Base-by-base conservation (phyloP, 2,797 vertebrate species). In the Pseudomugil gertrudae region DNA sequence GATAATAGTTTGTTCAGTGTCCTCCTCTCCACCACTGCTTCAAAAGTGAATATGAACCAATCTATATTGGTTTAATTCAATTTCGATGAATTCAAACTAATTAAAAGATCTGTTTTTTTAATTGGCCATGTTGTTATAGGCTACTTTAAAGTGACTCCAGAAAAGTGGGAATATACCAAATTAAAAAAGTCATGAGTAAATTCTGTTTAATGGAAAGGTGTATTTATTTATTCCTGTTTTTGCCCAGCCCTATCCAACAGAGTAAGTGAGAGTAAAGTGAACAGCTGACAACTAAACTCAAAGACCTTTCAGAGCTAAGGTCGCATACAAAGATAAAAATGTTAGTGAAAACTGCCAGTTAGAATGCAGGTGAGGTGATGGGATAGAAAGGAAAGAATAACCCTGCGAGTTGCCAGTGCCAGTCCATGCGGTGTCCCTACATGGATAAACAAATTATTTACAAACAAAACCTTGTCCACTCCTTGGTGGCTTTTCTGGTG, bases 391-490 rank as follows among this genome's bases (percentile, higher is more conserved):
- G 66, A 38, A 13, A 45, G 54, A 35, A 68, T 70, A 65, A 81
- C 53, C 58, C 61, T 72, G 79, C 54, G 63, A 10, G 62, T 76
- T 71, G 74, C 71, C 68, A 63, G 78, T 83, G 85, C 68, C 73
- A 84, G 76, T 73, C 64, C 79, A 89, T 92, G 91, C 89, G 73
- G 84, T 81, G 81, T 69, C 80, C 58, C 74, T 78, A 76, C 29
- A 72, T 29, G 23, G 45, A 69, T 78, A 78, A 84, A 80, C 69
- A 83, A 81, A 87, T 78, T 36, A 89, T 84, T 69, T 89, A 92
- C 83, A 87, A 93, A 88, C 80, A 93, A 93, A 95, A 96, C 94
- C 94, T 96, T 95, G 95, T 93, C 86, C 90, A 82, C 88, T 81
- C 83, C 88, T 90, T 75, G 92, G 92, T 66, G 92, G 93, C 76